Evolutionary conservation across 2,797 vertebrate species (phyloP).

Genomic region (Alcedo quadribrachys): DNA sequence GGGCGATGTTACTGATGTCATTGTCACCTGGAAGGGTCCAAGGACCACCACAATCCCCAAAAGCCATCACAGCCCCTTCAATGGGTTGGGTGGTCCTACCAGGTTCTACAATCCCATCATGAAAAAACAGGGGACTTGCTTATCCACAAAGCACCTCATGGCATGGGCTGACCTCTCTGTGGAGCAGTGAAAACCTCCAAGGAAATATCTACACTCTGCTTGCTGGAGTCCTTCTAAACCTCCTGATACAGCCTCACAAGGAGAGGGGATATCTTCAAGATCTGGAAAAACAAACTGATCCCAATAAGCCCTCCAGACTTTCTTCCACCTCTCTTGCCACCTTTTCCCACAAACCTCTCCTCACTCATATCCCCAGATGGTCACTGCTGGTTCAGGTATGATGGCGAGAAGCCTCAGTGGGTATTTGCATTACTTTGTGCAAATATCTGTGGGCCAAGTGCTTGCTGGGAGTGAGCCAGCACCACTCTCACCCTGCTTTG

Average conservation of each 20-base stretch:
- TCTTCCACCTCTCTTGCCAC: background rate
- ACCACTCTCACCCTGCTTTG: background rate
- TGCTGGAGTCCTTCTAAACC: background rate
- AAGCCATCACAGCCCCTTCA: background rate
- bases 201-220: background rate
- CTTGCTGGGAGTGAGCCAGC: background rate
- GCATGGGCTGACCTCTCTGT: background rate
- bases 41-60: accelerated
- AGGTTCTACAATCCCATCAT: background rate
- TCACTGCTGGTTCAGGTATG: background rate
- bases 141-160: background rate
- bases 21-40: background rate
- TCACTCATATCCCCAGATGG: background rate
- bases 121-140: background rate
- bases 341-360: accelerated
- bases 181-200: background rate
- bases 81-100: background rate
- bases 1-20: background rate
- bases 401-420: accelerated
- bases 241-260: background rate
- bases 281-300: background rate
- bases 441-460: background rate
- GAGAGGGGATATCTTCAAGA: background rate
- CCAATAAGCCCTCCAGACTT: background rate
- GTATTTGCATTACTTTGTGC: background rate